Evolutionary conservation across 2,888 invertebrate species (phyloP).

Genomic region (Spodoptera littoralis): DNA sequence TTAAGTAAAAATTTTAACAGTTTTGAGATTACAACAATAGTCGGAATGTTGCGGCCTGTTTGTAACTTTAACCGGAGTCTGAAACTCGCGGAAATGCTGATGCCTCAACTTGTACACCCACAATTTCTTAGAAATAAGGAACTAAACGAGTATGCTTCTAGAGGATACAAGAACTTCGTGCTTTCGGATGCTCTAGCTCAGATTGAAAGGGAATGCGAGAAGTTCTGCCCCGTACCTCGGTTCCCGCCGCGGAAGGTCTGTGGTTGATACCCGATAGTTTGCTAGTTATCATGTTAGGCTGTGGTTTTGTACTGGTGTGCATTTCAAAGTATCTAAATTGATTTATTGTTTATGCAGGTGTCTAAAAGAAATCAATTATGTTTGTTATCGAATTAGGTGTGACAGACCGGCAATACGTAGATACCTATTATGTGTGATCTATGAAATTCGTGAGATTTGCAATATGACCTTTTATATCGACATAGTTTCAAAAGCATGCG

Average conservation of each 20-base stretch:
- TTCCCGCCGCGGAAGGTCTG: constrained; percentile 76
- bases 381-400: too few species aligned
- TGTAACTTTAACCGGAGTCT: background rate
- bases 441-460: too few species aligned
- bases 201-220: constrained; percentile 75
- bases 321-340: constrained; percentile 1
- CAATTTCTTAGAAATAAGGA: background rate
- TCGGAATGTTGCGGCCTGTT: constrained; percentile 18
- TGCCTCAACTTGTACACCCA: constrained; percentile 5
- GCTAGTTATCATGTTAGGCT: constrained; percentile 1
- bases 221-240: constrained; percentile 70
- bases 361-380: too few species aligned
- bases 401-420: too few species aligned
- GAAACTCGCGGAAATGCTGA: background rate
- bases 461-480: too few species aligned
- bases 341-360: too few species aligned
- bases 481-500: too few species aligned
- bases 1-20: constrained; percentile 1
- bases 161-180: constrained; percentile 72
- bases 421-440: too few species aligned
- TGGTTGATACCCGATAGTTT: constrained; percentile 33
- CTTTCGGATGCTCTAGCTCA: constrained; percentile 70
- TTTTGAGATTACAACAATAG: background rate
- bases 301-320: constrained; percentile 13
- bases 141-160: constrained; percentile 38